Evolutionary conservation across 1,140 invertebrate species (phyloP), one percentile per base, ranked within the genome.

Genomic region (Propsilocerus akamusi): DNA sequence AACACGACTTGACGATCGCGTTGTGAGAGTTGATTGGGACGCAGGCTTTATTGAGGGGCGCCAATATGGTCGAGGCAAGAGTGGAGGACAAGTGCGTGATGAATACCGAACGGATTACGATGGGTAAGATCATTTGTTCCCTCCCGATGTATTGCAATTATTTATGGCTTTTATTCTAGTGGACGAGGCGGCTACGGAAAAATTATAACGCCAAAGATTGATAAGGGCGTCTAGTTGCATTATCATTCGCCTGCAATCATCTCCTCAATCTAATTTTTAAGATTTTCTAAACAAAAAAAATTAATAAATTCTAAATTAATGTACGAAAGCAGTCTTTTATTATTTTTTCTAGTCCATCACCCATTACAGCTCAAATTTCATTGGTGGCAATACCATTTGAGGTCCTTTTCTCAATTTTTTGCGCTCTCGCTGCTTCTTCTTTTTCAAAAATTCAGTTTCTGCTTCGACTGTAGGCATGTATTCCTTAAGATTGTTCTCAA

Each of bases 71-170:
- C 72, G 97, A 57, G 97, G 97, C 25, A 97, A 97, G 73, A 92
- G 86, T 62, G 97, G 97, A 46, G 97, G 97, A 61, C 96, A 99
- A 77, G 93, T 99, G 5, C 74, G 96, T 58, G 96, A 99, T 64
- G 96, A 99, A 72, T 99, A 98, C 62, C 73, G 96, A 65, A 94
- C 89, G 53, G 95, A 99, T 59, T 99, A 84, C 72, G 96, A 99
- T 67, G 77, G 83, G n/a, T n/a, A n/a, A n/a, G n/a, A n/a, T n/a
- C n/a, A n/a, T n/a, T n/a, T n/a, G n/a, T n/a, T n/a, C n/a, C n/a
- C n/a, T n/a, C n/a, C n/a, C n/a, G n/a, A n/a, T n/a, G n/a, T n/a
- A n/a, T n/a, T n/a, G n/a, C n/a, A n/a, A n/a, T n/a, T n/a, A n/a
- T n/a, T n/a, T n/a, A n/a, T n/a, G n/a, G n/a, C n/a, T n/a, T n/a